Evolutionary conservation across 2,797 vertebrate genomes (phyloP).

Genomic region (Agapornis canus): DNA sequence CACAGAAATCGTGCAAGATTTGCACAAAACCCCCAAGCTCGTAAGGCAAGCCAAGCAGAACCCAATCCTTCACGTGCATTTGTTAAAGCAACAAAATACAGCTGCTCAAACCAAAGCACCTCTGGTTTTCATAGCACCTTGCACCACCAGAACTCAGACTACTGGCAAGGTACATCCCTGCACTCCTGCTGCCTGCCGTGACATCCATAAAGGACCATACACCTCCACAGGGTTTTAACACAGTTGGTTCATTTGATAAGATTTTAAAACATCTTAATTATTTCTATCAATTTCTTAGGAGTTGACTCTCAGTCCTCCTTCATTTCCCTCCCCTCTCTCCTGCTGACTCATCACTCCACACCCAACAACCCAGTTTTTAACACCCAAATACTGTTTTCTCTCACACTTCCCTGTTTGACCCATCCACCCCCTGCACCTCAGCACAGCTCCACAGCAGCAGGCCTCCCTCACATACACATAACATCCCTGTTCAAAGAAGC

Average conservation of each 20-base stretch:
- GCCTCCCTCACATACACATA: fast-evolving
- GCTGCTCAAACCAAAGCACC: neutral
- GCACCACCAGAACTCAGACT: neutral
- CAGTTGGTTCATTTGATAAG: neutral
- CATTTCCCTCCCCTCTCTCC: neutral
- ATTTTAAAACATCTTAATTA: neutral
- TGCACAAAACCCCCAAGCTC: neutral
- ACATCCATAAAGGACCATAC: neutral
- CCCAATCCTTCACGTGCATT: neutral
- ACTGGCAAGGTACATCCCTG: neutral
- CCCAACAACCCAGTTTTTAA: neutral
- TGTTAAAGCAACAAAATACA: neutral
- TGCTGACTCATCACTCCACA: neutral
- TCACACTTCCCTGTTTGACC: neutral
- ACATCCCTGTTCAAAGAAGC: neutral
- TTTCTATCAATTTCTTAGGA: neutral
- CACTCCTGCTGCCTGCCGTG: neutral
- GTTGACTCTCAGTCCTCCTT: neutral
- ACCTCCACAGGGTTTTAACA: neutral
- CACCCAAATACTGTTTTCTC: neutral
- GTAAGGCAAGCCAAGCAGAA: neutral
- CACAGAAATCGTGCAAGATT: neutral
- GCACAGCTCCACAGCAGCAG: neutral
- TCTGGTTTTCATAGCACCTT: neutral
- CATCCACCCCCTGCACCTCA: neutral